Conservation (phyloP, 2,797 vertebrate genomes). For the Lithobates sylvaticus region DNA sequence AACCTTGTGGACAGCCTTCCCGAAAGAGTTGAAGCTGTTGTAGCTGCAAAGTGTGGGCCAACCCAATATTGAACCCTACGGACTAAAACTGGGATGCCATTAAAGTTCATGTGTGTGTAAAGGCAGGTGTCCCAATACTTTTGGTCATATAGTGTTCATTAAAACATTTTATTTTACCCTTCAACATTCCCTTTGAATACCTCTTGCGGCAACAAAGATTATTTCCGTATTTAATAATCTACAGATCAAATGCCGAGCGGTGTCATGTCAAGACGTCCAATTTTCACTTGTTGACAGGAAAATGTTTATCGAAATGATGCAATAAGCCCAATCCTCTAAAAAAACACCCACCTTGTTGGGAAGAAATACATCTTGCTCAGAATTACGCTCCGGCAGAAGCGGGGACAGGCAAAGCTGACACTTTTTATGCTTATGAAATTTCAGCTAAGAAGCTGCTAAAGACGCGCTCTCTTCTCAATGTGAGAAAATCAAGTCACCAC, state of each 20-base stretch:
- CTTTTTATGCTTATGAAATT: slow-evolving; percentile 52
- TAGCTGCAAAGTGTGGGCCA: too few relatives aligned
- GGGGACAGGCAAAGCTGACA: slow-evolving; percentile 26
- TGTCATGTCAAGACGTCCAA: not conserved
- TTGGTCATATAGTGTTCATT: too few relatives aligned
- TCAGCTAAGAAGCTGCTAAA: slow-evolving; percentile 42
- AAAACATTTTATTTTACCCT: too few relatives aligned
- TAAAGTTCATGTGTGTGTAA: too few relatives aligned
- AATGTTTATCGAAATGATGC: slow-evolving; percentile 5
- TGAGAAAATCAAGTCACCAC: slow-evolving; percentile 41
- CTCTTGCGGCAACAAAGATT: too few relatives aligned
- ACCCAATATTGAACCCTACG: too few relatives aligned
- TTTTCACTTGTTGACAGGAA: slow-evolving; percentile 15
- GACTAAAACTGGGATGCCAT: too few relatives aligned
- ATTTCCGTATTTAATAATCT: too few relatives aligned
- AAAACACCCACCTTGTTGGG: not conserved
- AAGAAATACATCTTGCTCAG: slow-evolving; percentile 15
- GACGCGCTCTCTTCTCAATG: slow-evolving; percentile 29
- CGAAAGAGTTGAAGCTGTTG: too few relatives aligned
- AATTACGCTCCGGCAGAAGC: slow-evolving; percentile 24
- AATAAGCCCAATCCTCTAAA: slow-evolving; percentile 13
- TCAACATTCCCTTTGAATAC: too few relatives aligned
- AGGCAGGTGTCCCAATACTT: too few relatives aligned
- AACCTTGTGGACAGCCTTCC: too few relatives aligned
- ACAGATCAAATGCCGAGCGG: not conserved